phyloP scores from a whole-genome alignment of 2,797 vertebrate species.

The Acrocephalus scirpaceus region DNA sequence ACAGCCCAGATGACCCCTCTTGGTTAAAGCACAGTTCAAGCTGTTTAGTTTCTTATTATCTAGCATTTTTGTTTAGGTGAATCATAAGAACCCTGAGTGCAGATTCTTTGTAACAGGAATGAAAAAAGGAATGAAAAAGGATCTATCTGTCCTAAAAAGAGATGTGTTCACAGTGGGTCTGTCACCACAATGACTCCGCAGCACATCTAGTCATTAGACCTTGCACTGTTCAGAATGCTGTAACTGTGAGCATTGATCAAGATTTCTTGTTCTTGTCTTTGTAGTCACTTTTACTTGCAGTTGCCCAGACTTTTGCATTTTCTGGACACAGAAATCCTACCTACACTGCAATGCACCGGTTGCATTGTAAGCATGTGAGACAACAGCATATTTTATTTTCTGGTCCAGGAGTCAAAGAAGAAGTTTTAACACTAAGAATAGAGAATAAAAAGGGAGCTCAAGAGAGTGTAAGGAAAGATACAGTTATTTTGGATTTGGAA shows the following conservation, averaged over 20 bases:
- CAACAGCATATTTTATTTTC: neutral
- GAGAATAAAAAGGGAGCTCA: neutral
- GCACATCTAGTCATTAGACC: neutral
- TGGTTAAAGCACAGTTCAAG: neutral
- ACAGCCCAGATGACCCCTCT: neutral
- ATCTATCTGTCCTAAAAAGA: neutral
- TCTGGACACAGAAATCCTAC: neutral
- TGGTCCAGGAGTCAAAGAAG: neutral
- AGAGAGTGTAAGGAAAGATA: neutral
- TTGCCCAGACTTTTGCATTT: neutral
- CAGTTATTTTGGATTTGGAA: neutral
- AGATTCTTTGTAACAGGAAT: neutral
- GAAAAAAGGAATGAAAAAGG: neutral
- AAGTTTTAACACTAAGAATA: neutral
- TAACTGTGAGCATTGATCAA: neutral
- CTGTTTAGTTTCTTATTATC: neutral
- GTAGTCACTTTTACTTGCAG: neutral
- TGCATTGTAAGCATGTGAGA: fast-evolving
- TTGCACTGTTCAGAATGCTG: neutral
- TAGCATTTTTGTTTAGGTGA: neutral
- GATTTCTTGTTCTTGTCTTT: neutral
- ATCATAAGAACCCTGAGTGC: neutral
- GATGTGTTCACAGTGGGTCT: neutral
- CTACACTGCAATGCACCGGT: neutral
- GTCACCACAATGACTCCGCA: neutral